Percentiles rank a stretch among this genome's conserved stretches.
Conservation (phyloP, 2,113 vertebrate genomes). For the Mustelus asterias region DNA sequence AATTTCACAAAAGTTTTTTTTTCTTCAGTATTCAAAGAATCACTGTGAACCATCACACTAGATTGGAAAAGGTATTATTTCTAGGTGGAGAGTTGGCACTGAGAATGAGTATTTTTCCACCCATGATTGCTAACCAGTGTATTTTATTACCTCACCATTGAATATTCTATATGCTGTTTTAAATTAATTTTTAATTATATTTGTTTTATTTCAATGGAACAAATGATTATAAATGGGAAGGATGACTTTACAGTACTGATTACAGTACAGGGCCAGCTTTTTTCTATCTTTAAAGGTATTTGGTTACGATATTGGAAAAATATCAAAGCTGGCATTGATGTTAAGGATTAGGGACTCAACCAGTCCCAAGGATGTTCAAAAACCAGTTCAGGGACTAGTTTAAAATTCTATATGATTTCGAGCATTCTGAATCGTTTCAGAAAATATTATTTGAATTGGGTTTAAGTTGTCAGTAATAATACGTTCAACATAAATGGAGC, state of each 20-base stretch:
- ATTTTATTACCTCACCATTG: neutral
- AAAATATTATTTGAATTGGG: neutral
- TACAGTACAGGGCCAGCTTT: neutral
- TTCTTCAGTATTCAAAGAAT: neutral
- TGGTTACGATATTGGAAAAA: neutral
- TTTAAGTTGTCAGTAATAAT: neutral
- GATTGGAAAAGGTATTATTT: neutral
- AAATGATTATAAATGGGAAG: neutral
- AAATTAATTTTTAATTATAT: constrained; percentile 10
- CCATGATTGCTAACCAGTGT: neutral
- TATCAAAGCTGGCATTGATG: neutral
- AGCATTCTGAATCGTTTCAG: neutral
- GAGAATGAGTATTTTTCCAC: neutral
- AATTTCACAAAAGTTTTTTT: neutral
- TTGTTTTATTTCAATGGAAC: neutral
- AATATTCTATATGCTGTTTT: neutral
- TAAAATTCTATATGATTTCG: neutral
- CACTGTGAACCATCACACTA: neutral
- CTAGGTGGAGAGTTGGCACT: neutral
- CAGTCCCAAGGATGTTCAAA: neutral
- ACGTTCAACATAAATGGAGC: neutral
- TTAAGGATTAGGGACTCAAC: neutral
- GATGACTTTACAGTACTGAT: neutral
- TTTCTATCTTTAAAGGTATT: neutral
- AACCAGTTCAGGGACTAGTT: neutral